Evolutionary conservation across 2,797 vertebrate genomes (phyloP).

Genomic region (Clarias fuscus): DNA sequence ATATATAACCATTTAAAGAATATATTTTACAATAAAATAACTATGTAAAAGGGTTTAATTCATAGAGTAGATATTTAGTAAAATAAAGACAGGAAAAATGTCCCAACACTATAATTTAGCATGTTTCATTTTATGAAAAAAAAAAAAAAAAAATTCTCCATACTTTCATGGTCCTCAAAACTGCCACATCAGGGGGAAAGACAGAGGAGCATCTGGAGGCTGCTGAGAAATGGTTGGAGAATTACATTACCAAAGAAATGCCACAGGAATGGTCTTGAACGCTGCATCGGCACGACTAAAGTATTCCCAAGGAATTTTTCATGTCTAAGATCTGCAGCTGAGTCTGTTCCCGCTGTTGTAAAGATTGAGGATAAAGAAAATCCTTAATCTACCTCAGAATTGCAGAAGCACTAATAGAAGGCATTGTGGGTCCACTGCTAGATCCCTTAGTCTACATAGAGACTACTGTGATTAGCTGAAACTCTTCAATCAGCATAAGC

Average conservation of each 20-base stretch:
- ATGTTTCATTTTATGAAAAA: not conserved
- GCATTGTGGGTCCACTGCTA: conserved; percentile 34
- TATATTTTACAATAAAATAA: not conserved
- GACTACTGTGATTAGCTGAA: conserved; percentile 44
- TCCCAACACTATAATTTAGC: not conserved
- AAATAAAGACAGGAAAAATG: not conserved
- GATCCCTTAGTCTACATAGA: conserved; percentile 29
- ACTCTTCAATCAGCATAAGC: conserved; percentile 42
- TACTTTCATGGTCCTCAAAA: not conserved
- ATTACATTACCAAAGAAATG: not conserved
- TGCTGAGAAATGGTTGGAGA: not conserved
- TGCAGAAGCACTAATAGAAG: conserved; percentile 22
- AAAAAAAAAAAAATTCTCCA: not conserved
- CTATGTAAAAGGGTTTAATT: too few species aligned
- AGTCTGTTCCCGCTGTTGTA: not conserved
- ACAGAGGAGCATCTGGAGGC: not conserved
- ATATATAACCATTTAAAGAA: not conserved
- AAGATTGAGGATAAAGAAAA: conserved; percentile 33
- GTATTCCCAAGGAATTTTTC: not conserved
- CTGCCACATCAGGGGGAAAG: not conserved
- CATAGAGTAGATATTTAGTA: not conserved
- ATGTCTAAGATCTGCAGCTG: not conserved
- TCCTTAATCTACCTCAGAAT: conserved; percentile 46
- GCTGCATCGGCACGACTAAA: conserved; percentile 26
- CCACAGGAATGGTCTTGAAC: conserved; percentile 21